A percentile compares a stretch with the other conserved stretches of the same genome.
Evolutionary conservation across 2,797 vertebrate genomes (phyloP).

Genomic region (Lycodopsis pacificus): DNA sequence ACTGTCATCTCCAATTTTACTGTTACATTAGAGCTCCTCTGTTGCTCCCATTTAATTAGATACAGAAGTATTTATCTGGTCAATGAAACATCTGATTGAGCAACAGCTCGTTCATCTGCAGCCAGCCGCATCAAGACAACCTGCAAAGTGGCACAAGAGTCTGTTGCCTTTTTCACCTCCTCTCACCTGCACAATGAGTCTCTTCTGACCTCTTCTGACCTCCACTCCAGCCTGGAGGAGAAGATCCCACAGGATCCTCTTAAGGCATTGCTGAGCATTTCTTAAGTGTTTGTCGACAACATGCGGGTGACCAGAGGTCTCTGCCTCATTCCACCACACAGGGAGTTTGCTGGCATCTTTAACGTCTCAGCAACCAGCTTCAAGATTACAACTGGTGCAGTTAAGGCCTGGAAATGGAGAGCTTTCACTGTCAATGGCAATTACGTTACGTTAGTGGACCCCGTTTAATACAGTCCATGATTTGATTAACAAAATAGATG

Average conservation of each 20-base stretch:
- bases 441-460: background rate
- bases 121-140: slow-evolving; percentile 10
- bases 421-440: background rate
- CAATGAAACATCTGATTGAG: slow-evolving; percentile 32
- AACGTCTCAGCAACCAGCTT: background rate
- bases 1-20: slow-evolving; percentile 6
- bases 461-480: background rate
- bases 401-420: background rate
- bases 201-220: slow-evolving; percentile 50
- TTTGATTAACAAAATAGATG: background rate
- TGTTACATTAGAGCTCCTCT: background rate
- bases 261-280: slow-evolving; percentile 30
- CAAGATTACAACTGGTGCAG: background rate
- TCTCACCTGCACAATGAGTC: slow-evolving; percentile 42
- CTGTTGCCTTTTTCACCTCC: slow-evolving; percentile 38
- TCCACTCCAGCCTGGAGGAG: slow-evolving; percentile 15
- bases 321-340: background rate
- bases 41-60: slow-evolving; percentile 6
- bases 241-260: slow-evolving; percentile 45
- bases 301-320: slow-evolving; percentile 17
- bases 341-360: background rate
- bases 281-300: slow-evolving; percentile 37
- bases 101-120: slow-evolving; percentile 36
- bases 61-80: background rate
- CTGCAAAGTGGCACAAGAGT: slow-evolving; percentile 34